Evolutionary conservation across 2,888 invertebrate species (phyloP), one percentile per base, ranked within the genome.

Genomic region (Embidobia sp.): DNA sequence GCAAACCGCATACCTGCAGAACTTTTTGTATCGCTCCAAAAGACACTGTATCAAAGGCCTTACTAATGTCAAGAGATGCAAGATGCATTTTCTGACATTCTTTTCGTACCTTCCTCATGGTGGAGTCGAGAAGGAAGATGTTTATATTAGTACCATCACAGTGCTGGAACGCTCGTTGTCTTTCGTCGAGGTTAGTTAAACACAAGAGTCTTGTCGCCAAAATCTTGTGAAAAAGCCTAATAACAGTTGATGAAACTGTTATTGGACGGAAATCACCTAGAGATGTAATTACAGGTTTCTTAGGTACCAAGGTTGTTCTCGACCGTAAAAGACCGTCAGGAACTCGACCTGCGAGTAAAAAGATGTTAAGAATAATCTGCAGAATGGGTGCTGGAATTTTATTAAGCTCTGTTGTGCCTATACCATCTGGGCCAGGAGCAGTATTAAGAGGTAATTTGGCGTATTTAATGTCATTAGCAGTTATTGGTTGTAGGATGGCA

Each of bases 301-400:
- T 77, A 0, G 73, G 63, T 5, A 67, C 44, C 4, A 77, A 61
- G 6, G 63, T 46, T 1, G 77, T 69, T 11, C 77, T 35, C 10
- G 73, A 55, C 49, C 7, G 1, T 2, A 74, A 10, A 85, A 87
- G 85, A 84, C 86, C 83, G 85, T 55, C 19, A 6, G 76, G 53
- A 5, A 57, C 49, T 8, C 37, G 31, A 2, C 66, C 53, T 0
- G 10, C 2, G 0, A 19, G 19, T 0, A 77, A 11, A 4, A 69
- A 27, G 13, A 66, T 8, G 29, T 77, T 77, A 16, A 44, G n/a
- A n/a, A n/a, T n/a, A n/a, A n/a, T n/a, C n/a, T n/a, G 1, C 8
- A 10, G 1, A 31, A n/a, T 3, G 10, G 8, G 3, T 31, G 3
- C 10, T 31, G 31, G 31, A 1, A 31, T n/a, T 3, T 10, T 7